Base-by-base conservation (phyloP, 1,140 invertebrate species). In the Drosophila aff. region DNA sequence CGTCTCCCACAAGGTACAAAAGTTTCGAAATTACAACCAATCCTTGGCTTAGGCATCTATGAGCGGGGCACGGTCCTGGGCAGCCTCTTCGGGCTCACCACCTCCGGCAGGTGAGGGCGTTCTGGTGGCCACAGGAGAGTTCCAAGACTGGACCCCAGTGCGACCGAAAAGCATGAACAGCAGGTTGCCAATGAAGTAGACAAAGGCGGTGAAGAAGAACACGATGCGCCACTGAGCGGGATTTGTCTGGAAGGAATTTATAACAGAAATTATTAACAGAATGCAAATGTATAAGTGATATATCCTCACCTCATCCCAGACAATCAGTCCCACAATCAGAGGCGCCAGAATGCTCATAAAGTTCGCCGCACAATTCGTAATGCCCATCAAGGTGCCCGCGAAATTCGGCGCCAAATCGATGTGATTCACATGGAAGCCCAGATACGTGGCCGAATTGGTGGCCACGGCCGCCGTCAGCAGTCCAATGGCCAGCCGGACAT, bases 391-490 rank as follows among this genome's bases (percentile, higher is more conserved):
- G 0, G 95, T 95, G 28, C 96, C 96, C 6, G 96, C 95, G 81
- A 95, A 97, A 89, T 97, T 97, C 0, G 96, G 96, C 3, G 96
- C 94, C 65, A 97, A 94, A 91, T 97, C 96, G 69, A 97, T 95
- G 62, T 96, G 95, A 76, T 96, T 96, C 13, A 96, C 94, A 82
- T 95, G 93, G 67, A 94, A 94, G n/a, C 97, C 97, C 59, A 96
- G 95, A 84, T 96, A 96, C 44, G 96, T 95, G 13, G 96, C 96
- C 10, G 97, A 95, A 77, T 97, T 97, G 3, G 96, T 93, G 1
- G 96, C 96, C 15, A 98, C 96, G 2, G 97, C 96, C 6, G 96
- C 64, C 0, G 96, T 94, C 0, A 97, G 93, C 46, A 97, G 83
- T 0, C 81, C 87, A 2, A 96, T 94, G 1, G 96, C 95, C 38